Conservation (phyloP, 1,140 invertebrate genomes). For the Hypsibius dujardini region DNA sequence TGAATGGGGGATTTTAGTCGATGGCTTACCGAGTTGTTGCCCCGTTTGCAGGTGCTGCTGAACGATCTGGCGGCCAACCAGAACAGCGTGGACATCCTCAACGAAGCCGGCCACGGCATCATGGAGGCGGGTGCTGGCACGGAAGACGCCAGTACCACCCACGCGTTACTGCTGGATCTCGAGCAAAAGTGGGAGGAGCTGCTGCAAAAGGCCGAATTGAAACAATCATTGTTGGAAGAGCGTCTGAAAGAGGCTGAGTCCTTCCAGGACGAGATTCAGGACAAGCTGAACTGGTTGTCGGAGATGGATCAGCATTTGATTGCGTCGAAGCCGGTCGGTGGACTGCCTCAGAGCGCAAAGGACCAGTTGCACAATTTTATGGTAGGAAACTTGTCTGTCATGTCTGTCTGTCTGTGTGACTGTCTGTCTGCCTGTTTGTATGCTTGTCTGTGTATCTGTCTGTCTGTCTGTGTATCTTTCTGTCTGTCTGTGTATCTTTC, state of each 20-base stretch:
- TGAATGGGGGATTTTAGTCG: too few species aligned
- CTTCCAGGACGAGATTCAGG: slow-evolving; percentile 85
- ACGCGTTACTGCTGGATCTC: slow-evolving; percentile 68
- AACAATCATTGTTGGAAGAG: slow-evolving; percentile 73
- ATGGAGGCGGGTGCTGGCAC: slow-evolving; percentile 68
- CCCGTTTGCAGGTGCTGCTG: slow-evolving; percentile 51
- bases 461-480: too few species aligned
- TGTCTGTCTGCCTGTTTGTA: too few species aligned
- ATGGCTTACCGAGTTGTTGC: too few species aligned
- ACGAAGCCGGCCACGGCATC: slow-evolving; percentile 66
- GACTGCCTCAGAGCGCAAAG: slow-evolving; percentile 83
- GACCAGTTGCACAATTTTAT: slow-evolving; percentile 93
- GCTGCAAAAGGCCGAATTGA: slow-evolving; percentile 62
- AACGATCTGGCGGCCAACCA: slow-evolving; percentile 95
- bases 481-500: too few species aligned
- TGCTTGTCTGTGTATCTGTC: too few species aligned
- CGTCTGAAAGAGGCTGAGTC: slow-evolving; percentile 68
- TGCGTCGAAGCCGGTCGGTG: slow-evolving; percentile 82
- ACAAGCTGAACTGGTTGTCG: slow-evolving; percentile 72
- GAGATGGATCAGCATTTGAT: slow-evolving; percentile 82
- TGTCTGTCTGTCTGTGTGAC: too few species aligned
- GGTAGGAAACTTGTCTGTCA: too few species aligned
- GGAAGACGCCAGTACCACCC: slow-evolving; percentile 65
- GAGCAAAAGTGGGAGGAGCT: slow-evolving; percentile 73
- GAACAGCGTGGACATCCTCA: slow-evolving; percentile 81